These are phyloP conservation scores for Labeo rohita DNA, from an alignment of 2,113 vertebrate species.

Conservation along the genomic window DNA sequence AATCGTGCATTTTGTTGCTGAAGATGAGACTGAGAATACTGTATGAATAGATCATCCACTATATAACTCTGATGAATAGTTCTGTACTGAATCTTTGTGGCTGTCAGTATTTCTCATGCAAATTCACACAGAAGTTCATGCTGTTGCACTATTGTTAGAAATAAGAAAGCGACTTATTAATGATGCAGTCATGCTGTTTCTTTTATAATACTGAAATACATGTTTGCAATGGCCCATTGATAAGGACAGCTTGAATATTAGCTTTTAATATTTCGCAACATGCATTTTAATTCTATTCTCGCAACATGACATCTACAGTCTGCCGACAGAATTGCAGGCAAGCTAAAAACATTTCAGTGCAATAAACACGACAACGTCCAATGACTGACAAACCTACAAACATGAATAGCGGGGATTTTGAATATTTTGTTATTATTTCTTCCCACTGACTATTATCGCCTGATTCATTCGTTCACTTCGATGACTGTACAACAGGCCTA, in stretches of 20 bases:
- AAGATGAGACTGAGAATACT: background rate
- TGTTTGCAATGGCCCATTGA: background rate
- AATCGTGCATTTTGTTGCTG: background rate
- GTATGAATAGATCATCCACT: slow-evolving; percentile 5
- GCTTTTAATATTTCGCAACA: no score
- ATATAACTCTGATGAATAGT: slow-evolving; percentile 5
- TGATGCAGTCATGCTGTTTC: background rate
- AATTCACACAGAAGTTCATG: background rate
- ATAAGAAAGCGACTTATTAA: slow-evolving; percentile 22
- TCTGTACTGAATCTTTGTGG: background rate
- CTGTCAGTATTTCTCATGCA: slow-evolving; percentile 22
- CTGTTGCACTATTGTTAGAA: background rate
- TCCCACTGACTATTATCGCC: background rate
- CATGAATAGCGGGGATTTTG: background rate
- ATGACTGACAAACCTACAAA: background rate
- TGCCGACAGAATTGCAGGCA: background rate
- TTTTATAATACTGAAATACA: background rate
- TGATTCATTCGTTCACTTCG: background rate
- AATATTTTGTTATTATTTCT: background rate
- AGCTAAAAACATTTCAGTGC: background rate
- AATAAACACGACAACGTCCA: background rate
- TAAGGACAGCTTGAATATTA: background rate
- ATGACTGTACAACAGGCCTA: background rate
- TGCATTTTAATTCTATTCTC: background rate
- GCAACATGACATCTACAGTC: slow-evolving; percentile 17